Evolutionary conservation across 2,797 vertebrate species (phyloP).

Genomic region (Scolopax rusticola): DNA sequence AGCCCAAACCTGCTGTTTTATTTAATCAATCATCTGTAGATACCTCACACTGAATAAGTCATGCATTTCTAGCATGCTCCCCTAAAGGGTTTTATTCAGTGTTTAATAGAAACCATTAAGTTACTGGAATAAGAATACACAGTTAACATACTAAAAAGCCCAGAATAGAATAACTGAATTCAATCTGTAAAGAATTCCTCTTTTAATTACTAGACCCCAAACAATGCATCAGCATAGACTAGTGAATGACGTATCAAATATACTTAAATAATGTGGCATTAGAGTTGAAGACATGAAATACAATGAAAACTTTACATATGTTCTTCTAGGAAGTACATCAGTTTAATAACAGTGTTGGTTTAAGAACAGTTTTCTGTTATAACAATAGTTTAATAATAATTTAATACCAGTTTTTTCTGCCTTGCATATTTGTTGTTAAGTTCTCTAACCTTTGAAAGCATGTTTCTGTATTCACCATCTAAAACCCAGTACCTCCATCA

Average conservation of each 20-base stretch:
- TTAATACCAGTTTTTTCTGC: not conserved
- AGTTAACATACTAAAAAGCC: not conserved
- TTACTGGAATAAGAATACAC: not conserved
- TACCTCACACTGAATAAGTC: conserved; percentile 61
- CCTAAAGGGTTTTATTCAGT: conserved; percentile 51
- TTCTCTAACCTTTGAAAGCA: not conserved
- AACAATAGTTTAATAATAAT: not conserved
- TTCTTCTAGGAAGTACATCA: not conserved
- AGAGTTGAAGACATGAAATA: not conserved
- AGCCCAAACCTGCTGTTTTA: conserved; percentile 46
- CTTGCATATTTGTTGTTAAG: not conserved
- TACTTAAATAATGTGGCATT: not conserved
- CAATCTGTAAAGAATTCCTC: not conserved
- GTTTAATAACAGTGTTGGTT: not conserved
- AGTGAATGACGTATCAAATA: not conserved
- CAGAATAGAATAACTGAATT: not conserved
- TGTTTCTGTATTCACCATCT: not conserved
- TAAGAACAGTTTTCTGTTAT: not conserved
- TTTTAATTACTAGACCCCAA: conserved; percentile 17
- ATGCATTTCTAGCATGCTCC: conserved; percentile 59
- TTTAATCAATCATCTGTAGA: conserved; percentile 71
- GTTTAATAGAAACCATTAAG: conserved; percentile 68
- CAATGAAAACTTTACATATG: not conserved
- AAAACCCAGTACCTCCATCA: not conserved
- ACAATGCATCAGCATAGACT: not conserved